Conservation (phyloP, 2,888 invertebrate genomes). For the Cremastinae sp. region DNA sequence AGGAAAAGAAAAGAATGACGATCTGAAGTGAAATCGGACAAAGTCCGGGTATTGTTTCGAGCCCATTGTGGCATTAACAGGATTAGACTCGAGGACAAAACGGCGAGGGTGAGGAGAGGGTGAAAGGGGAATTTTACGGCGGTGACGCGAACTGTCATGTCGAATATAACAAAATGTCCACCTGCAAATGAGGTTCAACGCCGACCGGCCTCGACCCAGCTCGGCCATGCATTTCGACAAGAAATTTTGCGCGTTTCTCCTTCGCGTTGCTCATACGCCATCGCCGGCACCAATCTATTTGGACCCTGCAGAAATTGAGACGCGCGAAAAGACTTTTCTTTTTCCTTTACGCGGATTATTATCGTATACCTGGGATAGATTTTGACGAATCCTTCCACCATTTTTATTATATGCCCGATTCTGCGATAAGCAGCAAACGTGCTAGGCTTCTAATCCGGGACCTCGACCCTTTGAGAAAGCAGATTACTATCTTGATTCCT, state of each 20-base stretch:
- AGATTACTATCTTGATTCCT: background rate
- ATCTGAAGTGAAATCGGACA: conserved; percentile 60
- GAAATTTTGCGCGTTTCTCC: background rate
- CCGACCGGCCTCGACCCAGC: conserved; percentile 14
- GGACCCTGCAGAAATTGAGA: too few species aligned
- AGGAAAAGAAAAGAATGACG: conserved; percentile 21
- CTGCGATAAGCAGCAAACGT: too few species aligned
- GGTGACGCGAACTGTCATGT: conserved; percentile 31
- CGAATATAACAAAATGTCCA: conserved; percentile 21
- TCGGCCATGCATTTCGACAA: conserved; percentile 4
- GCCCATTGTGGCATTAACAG: conserved; percentile 62
- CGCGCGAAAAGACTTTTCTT: too few species aligned
- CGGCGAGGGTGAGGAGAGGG: conserved; percentile 22
- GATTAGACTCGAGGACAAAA: conserved; percentile 58
- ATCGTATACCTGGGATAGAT: too few species aligned
- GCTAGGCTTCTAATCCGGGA: too few species aligned
- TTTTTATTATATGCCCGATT: too few species aligned
- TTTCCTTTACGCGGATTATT: too few species aligned
- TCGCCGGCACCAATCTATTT: too few species aligned
- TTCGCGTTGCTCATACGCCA: too few species aligned
- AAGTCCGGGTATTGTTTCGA: conserved; percentile 66
- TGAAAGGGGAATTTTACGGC: background rate
- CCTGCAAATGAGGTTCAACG: conserved; percentile 42
- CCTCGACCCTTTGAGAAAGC: too few species aligned
- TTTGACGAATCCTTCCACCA: too few species aligned